Base-by-base conservation (phyloP, 2,113 vertebrate species). In the Campylomormyrus tamandua region DNA sequence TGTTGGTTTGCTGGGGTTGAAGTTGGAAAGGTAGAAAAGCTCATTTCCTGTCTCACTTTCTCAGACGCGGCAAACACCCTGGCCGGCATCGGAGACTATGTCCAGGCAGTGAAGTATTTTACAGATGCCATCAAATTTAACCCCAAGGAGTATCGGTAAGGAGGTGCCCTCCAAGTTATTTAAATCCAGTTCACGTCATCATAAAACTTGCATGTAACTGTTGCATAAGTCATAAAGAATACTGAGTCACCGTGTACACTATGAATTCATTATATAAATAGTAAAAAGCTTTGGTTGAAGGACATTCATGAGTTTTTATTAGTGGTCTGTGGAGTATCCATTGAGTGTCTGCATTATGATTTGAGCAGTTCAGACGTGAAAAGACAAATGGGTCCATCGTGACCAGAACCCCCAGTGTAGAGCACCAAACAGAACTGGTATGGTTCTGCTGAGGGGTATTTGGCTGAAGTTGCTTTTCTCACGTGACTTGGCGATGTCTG, bases 111-210 rank as follows among this genome's bases (percentile, higher is more conserved):
- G 74, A 90, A 88, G 17, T 96, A 92, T 56, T 97, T 98, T 91
- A 98, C 96, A 0, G 91, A 95, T 0, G 97, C 97, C 1, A 93
- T 97, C 91, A 95, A 95, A 91, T 94, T 96, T 92, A 97, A 97
- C 89, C 97, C 97, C 39, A 91, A 5, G 87, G 97, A 98, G 87
- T 95, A 95, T 92, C 95, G 96, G 97, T 98, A 90, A 94, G 95
- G 58, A 77, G 11, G 3, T 52, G 9, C 1, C 6, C 39, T 17
- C 13, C 5, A 8, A 58, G 56, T 74, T 74, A 15, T 74, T 2
- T 35, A 74, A 74, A 1, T 11, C 66, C 9, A 74, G 66, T 74
- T 74, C 3, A 35, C 4, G 13, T 74, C 66, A 74, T 11, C 66
- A 35, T 74, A 13, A 27, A 74, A 35, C 56, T n/a, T 62, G 56